These are phyloP conservation scores for Popillia japonica DNA, from an alignment of 1,140 invertebrate species.

Conservation along the genomic window DNA sequence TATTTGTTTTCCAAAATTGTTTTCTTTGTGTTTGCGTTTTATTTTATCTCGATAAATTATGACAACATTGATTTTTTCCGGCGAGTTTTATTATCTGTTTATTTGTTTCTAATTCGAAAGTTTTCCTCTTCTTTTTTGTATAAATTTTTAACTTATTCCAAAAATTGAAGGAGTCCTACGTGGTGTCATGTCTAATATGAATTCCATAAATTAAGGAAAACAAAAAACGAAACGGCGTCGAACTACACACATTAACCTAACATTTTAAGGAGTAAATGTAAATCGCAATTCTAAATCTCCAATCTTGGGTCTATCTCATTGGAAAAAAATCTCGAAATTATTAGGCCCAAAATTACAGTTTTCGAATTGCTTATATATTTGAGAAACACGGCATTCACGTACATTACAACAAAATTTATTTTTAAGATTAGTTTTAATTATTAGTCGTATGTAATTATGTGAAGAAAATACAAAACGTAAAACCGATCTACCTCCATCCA, in stretches of 20 bases:
- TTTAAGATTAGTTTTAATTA: slow-evolving; percentile 21
- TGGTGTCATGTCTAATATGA: background rate
- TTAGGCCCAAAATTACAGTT: background rate
- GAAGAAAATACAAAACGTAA: background rate
- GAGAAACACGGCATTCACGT: slow-evolving; percentile 19
- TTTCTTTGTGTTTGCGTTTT: slow-evolving; percentile 48
- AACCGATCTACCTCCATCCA: slow-evolving; percentile 28
- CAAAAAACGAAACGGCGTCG: slow-evolving; percentile 45
- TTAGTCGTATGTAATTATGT: background rate
- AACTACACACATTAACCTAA: slow-evolving; percentile 48
- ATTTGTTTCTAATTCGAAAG: slow-evolving; percentile 46
- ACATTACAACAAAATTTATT: slow-evolving; percentile 21
- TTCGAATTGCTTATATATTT: background rate
- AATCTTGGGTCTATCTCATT: slow-evolving; percentile 7
- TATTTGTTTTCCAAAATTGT: slow-evolving; percentile 48
- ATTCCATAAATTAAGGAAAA: slow-evolving; percentile 9
- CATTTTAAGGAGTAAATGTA: slow-evolving; percentile 30
- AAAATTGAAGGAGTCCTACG: background rate
- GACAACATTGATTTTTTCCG: slow-evolving; percentile 52
- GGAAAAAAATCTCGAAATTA: background rate
- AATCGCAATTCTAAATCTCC: background rate
- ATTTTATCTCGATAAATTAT: slow-evolving; percentile 47
- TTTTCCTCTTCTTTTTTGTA: slow-evolving; percentile 38
- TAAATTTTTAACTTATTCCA: slow-evolving; percentile 40
- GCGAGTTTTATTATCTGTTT: slow-evolving; percentile 52